Conservation (phyloP, 2,888 invertebrate species). For the Drosophila eohydei region DNA sequence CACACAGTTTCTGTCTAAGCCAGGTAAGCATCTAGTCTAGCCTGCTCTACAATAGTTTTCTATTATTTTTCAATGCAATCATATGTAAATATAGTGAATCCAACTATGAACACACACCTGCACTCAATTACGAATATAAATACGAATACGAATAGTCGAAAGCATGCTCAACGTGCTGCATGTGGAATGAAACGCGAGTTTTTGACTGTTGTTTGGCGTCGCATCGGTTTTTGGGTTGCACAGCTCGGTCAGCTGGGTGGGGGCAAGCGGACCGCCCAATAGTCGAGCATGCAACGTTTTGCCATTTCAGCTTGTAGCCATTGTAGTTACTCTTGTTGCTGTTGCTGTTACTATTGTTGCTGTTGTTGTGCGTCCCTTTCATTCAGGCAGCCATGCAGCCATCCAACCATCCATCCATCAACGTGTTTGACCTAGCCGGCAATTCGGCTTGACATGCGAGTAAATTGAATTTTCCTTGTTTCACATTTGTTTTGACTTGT, state of each 20-base stretch:
- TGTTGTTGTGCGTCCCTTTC: constrained; percentile 53
- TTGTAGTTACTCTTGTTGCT: constrained; percentile 30
- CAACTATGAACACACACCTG: constrained; percentile 5
- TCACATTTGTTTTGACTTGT: constrained; percentile 76
- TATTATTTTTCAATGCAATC: constrained; percentile 46
- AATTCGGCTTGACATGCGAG: constrained; percentile 81
- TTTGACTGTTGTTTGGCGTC: constrained; percentile 66
- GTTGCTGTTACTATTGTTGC: constrained; percentile 25
- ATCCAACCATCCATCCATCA: constrained; percentile 75
- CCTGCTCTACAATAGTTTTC: constrained; percentile 12
- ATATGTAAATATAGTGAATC: constrained; percentile 33
- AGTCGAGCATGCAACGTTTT: constrained; percentile 71
- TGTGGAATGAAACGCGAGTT: constrained; percentile 51
- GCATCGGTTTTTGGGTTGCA: constrained; percentile 15
- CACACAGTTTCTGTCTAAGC: not conserved
- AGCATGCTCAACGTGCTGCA: constrained; percentile 6
- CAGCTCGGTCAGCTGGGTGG: constrained; percentile 23
- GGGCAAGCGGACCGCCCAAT: constrained; percentile 61
- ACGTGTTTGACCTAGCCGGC: constrained; percentile 81
- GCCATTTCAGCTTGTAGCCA: constrained; percentile 70
- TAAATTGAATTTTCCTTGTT: constrained; percentile 82
- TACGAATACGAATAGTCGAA: constrained; percentile 8
- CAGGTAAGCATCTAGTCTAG: not conserved
- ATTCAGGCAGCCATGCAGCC: constrained; percentile 45
- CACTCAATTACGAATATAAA: constrained; percentile 4